A percentile compares a stretch with the other conserved stretches of the same genome.
Conservation (phyloP, 2,113 vertebrate species). For the Verasper variegatus region DNA sequence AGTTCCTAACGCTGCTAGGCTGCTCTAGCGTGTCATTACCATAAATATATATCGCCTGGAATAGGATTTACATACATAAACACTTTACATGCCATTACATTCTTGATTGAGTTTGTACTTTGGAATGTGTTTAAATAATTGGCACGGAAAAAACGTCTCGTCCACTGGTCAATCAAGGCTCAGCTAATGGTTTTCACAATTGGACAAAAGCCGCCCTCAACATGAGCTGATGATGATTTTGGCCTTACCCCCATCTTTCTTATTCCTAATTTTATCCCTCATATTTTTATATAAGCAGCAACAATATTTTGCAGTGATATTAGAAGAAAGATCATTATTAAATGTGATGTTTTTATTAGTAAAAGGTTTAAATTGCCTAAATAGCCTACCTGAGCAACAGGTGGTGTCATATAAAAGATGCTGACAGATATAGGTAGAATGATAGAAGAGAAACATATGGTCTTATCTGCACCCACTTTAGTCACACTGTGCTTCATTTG, state of each 20-base stretch:
- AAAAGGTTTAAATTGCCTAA: too few relatives aligned
- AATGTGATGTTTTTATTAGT: too few relatives aligned
- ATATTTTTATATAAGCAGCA: background rate
- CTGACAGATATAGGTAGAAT: too few relatives aligned
- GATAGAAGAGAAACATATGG: too few relatives aligned
- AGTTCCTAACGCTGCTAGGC: slow-evolving; percentile 64
- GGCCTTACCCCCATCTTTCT: background rate
- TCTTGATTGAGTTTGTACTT: slow-evolving; percentile 70
- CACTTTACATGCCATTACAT: slow-evolving; percentile 71
- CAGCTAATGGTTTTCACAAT: slow-evolving; percentile 32
- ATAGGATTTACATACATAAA: slow-evolving; percentile 79
- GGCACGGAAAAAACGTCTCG: slow-evolving; percentile 30
- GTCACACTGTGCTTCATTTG: too few relatives aligned
- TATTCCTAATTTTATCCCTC: background rate
- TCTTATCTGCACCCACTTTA: too few relatives aligned
- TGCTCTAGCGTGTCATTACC: slow-evolving; percentile 72
- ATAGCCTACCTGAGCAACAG: too few relatives aligned
- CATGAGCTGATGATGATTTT: slow-evolving; percentile 10
- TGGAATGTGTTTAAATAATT: slow-evolving; percentile 62
- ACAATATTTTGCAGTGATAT: background rate
- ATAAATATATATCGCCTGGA: slow-evolving; percentile 70
- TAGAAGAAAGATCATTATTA: too few relatives aligned
- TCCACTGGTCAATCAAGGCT: slow-evolving; percentile 38
- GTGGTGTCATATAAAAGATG: too few relatives aligned
- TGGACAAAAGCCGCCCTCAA: slow-evolving; percentile 38